phyloP scores from a whole-genome alignment of 2,888 invertebrate species.

The Drosophila meridiana region DNA sequence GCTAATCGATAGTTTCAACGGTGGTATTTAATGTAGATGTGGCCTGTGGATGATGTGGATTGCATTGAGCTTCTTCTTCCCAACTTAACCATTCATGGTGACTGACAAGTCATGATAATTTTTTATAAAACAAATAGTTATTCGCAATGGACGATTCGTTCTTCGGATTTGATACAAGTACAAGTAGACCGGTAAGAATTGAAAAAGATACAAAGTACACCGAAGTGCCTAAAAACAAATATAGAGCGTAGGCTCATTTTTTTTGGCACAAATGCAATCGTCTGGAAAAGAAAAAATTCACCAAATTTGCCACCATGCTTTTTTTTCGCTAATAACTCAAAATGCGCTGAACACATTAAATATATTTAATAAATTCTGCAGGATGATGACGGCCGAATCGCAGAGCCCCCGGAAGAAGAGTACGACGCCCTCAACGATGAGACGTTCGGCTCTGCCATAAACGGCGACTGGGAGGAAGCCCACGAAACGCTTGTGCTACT shows the following conservation, averaged over 20 bases:
- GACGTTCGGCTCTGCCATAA: conserved; percentile 93
- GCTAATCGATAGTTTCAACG: conserved; percentile 23
- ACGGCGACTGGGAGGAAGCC: conserved; percentile 90
- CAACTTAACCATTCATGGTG: conserved; percentile 83
- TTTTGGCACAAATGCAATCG: not conserved
- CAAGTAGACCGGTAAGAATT: conserved; percentile 88
- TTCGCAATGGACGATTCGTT: conserved; percentile 93
- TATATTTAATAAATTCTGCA: conserved; percentile 42
- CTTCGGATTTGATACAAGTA: conserved; percentile 93
- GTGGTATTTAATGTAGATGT: conserved; percentile 48
- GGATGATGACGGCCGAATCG: conserved; percentile 86
- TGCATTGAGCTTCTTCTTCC: conserved; percentile 52
- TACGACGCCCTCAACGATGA: conserved; percentile 97
- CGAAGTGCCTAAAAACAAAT: not conserved
- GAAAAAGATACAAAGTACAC: not conserved
- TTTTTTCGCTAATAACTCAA: conserved; percentile 13
- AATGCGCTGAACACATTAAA: conserved; percentile 2
- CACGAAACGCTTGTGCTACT: conserved; percentile 89
- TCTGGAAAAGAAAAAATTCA: conserved; percentile 35
- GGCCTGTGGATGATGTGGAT: conserved; percentile 56
- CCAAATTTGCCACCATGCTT: conserved; percentile 34
- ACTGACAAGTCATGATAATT: conserved; percentile 90
- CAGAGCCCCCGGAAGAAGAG: conserved; percentile 91
- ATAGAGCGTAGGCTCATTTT: not conserved
- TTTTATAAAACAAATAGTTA: conserved; percentile 86